Percentiles rank a stretch among this genome's conserved stretches.
These are phyloP conservation scores for Drosophila murphyi DNA, from an alignment of 1,140 invertebrate species.

Conservation along the genomic window DNA sequence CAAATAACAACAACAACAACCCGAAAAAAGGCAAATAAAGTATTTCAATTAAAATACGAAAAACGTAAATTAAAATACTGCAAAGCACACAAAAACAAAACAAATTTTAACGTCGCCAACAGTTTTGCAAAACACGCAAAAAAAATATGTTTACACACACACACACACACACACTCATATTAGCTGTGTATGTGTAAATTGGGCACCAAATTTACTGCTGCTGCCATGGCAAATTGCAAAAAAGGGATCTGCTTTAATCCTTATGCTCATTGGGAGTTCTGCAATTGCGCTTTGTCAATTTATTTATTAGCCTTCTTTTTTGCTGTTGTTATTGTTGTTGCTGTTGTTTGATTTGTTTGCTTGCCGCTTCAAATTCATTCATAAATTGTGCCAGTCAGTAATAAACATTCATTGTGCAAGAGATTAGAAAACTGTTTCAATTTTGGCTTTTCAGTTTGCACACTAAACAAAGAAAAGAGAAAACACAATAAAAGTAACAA, in stretches of 20 bases:
- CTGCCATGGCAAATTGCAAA: background rate
- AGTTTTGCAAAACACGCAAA: slow-evolving; percentile 35
- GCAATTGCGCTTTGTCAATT: slow-evolving; percentile 8
- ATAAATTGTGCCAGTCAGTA: slow-evolving; percentile 57
- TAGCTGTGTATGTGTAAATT: background rate
- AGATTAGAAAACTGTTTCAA: slow-evolving; percentile 50
- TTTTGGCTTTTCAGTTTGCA: slow-evolving; percentile 7
- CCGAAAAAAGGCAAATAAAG: slow-evolving; percentile 51
- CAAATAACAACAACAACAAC: background rate
- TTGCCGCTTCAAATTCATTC: slow-evolving; percentile 57
- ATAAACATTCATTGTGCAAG: slow-evolving; percentile 65
- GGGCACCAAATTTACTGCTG: slow-evolving; percentile 18
- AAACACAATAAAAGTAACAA: slow-evolving; percentile 8
- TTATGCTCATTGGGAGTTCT: background rate
- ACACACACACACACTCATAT: background rate
- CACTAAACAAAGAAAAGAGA: background rate
- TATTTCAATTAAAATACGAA: slow-evolving; percentile 66
- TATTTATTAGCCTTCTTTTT: slow-evolving; percentile 9
- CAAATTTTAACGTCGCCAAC: slow-evolving; percentile 12
- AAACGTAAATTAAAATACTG: slow-evolving; percentile 43
- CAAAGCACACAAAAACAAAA: background rate
- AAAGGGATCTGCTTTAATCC: background rate
- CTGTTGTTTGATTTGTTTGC: background rate
- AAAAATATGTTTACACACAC: background rate
- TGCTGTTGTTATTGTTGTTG: slow-evolving; percentile 15